Percentiles rank a stretch among this genome's conserved stretches.
Conservation (phyloP, 2,113 vertebrate species). For the Clupea harengus region DNA sequence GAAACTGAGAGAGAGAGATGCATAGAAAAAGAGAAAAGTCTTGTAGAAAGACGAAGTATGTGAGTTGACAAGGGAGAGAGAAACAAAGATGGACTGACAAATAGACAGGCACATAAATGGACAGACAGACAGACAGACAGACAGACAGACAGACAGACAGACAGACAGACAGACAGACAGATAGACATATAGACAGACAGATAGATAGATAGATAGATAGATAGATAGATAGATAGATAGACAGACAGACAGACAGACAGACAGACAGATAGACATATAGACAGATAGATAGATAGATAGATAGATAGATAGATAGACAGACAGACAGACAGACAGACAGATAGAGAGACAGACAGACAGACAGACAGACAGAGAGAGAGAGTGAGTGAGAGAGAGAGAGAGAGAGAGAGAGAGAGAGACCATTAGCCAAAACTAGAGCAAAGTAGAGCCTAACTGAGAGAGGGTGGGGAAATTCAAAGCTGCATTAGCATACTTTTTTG, state of each 20-base stretch:
- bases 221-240: slow-evolving; percentile 23
- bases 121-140: slow-evolving; percentile 44
- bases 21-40: not conserved
- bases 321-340: slow-evolving; percentile 43
- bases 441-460: slow-evolving; percentile 55
- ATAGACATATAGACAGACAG: slow-evolving; percentile 4
- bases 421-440: slow-evolving; percentile 68
- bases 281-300: slow-evolving; percentile 36
- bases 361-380: slow-evolving; percentile 34
- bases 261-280: slow-evolving; percentile 17
- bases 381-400: slow-evolving; percentile 39
- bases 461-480: slow-evolving; percentile 60
- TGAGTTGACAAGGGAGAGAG: not conserved
- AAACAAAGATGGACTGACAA: not conserved
- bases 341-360: slow-evolving; percentile 33
- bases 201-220: slow-evolving; percentile 48
- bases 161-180: not conserved
- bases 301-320: not conserved
- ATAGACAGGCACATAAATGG: not conserved
- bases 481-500: slow-evolving; percentile 69
- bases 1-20: not conserved
- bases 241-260: slow-evolving; percentile 15
- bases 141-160: slow-evolving; percentile 50
- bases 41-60: not conserved
- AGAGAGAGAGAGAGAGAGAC: slow-evolving; percentile 41